A percentile compares a stretch with the other conserved stretches of the same genome.
Evolutionary conservation across 2,113 vertebrate genomes (phyloP).

Genomic region (Nyctereutes procyonoides): DNA sequence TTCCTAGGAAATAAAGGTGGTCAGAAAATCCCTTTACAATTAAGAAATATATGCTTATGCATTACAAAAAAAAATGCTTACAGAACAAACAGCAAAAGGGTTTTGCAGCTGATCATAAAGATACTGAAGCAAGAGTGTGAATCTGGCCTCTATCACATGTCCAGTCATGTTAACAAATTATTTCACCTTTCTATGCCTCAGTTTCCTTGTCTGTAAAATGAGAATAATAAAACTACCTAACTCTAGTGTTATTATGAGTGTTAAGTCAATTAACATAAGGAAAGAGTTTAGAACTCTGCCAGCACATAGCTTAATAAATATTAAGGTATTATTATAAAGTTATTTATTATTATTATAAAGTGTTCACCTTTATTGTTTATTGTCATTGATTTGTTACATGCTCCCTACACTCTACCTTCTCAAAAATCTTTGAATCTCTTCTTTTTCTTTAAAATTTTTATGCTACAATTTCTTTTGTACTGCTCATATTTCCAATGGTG

Average conservation of each 20-base stretch:
- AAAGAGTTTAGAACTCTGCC: background rate
- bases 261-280: background rate
- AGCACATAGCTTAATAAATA: background rate
- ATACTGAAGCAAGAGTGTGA: background rate
- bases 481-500: background rate
- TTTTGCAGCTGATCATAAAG: background rate
- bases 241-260: background rate
- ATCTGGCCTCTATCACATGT: background rate
- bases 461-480: background rate
- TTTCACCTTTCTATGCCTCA: background rate
- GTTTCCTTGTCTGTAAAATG: background rate
- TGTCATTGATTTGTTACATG: background rate
- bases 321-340: background rate
- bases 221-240: background rate
- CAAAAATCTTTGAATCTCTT: background rate
- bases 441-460: slow-evolving; percentile 28
- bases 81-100: background rate
- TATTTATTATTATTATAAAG: background rate
- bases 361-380: background rate
- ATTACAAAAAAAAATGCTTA: background rate
- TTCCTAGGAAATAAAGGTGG: background rate
- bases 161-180: background rate
- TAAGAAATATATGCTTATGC: background rate
- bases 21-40: background rate
- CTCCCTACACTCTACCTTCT: background rate